phyloP scores from a whole-genome alignment of 2,888 invertebrate genomes.

The Eurytoma californica region DNA sequence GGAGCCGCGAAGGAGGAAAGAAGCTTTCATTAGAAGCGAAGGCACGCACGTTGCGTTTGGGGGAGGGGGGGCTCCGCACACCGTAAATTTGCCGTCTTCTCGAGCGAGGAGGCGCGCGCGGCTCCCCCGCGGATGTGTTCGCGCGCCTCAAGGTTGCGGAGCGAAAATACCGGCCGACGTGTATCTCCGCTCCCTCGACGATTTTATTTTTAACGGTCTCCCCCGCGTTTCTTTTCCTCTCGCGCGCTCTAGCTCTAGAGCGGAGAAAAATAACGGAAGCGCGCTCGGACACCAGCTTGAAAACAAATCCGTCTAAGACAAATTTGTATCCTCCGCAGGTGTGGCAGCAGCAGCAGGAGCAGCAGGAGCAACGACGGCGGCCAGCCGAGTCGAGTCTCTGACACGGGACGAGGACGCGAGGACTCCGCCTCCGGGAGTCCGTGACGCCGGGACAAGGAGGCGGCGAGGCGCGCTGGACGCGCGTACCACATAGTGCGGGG shows the following conservation, averaged over 20 bases:
- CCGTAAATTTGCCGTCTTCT: constrained; percentile 15
- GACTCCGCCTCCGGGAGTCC: no score
- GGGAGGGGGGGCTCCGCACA: no score
- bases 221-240: constrained; percentile 1
- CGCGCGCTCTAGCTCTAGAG: background rate
- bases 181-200: constrained; percentile 4
- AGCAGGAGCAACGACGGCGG: no score
- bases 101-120: background rate
- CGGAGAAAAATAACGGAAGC: background rate
- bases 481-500: no score
- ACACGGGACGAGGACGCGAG: no score
- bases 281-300: background rate
- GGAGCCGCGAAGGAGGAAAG: background rate
- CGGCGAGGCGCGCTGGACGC: no score
- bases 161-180: constrained; percentile 42
- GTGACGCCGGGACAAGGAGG: no score
- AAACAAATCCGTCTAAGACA: background rate
- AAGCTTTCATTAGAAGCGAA: constrained; percentile 19
- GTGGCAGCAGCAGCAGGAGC: background rate
- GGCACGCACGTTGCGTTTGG: background rate
- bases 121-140: constrained; percentile 2
- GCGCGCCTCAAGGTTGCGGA: constrained; percentile 45
- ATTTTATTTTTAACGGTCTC: constrained; percentile 42
- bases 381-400: no score
- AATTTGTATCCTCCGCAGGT: background rate